Evolutionary conservation across 2,113 vertebrate species (phyloP).

Genomic region (Megaceryle torquata): DNA sequence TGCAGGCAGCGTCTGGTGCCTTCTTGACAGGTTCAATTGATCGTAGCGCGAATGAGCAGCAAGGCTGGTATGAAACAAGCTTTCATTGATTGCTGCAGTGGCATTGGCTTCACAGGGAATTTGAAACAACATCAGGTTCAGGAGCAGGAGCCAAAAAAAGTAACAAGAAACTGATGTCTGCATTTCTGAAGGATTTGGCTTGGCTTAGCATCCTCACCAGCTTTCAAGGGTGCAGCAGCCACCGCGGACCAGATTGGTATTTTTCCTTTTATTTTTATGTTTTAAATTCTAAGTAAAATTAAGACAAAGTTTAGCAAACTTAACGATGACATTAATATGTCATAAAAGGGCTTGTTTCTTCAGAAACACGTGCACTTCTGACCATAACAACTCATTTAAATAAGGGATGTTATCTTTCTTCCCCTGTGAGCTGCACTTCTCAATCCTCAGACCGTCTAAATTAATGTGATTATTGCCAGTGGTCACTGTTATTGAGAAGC

Average conservation of each 20-base stretch:
- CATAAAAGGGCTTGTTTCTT: neutral
- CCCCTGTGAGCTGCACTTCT: neutral
- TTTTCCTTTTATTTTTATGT: neutral
- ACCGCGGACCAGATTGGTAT: rapidly evolving
- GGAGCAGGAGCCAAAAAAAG: neutral
- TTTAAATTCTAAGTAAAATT: neutral
- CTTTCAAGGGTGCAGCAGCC: neutral
- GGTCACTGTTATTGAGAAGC: neutral
- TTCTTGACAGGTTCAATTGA: conserved; percentile 62
- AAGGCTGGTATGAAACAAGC: conserved; percentile 43
- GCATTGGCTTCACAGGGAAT: conserved; percentile 22
- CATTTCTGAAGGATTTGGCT: neutral
- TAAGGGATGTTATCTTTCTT: neutral
- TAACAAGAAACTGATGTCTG: neutral
- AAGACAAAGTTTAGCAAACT: neutral
- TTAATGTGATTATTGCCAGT: neutral
- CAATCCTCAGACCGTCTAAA: neutral
- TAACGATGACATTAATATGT: neutral
- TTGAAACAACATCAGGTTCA: conserved; percentile 20
- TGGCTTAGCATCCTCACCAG: neutral
- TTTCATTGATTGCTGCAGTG: conserved; percentile 43
- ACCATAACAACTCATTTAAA: neutral
- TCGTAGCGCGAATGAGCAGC: conserved; percentile 21
- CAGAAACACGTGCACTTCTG: neutral
- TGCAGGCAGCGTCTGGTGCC: neutral